Evolutionary conservation across 2,888 invertebrate genomes (phyloP), one percentile per base, ranked within the genome.

Genomic region (Pterostichus niger): DNA sequence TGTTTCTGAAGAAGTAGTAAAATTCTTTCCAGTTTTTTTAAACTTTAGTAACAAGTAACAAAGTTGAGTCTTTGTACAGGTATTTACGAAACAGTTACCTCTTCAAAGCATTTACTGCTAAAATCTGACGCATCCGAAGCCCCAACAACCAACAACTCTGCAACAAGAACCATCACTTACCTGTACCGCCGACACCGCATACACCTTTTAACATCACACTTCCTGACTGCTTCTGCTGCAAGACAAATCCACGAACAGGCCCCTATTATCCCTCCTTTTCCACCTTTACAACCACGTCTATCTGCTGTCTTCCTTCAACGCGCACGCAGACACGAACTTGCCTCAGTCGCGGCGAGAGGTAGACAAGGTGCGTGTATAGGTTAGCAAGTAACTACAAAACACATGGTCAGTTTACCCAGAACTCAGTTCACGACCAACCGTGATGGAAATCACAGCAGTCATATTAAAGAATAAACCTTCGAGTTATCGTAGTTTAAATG

Each of bases 291-390:
- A 15, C 17, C 49, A 64, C 24, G 13, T 13, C 13, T 24, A 17
- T 80, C 0, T 10, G 40, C 68, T 46, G 31, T 64, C 80, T 61
- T 68, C 13, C 7, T 79, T 46, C 33, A 9, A 13, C 79, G 17
- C n/a, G 33, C n/a, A 13, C 46, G 33, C 6, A 35, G 61, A 10
- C 52, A 24, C 46, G 44, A 79, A 46, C 64, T 64, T 64, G 33
- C 46, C 17, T 10, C 31, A 61, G 78, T 46, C 2, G 11, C 15
- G 24, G 24, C 9, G 68, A 80, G 52, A 80, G 80, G 80, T 68
- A 80, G 80, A 33, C 80, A 80, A 80, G 80, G 80, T 80, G 80
- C 64, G 80, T 80, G 80, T 68, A 77, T 77, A 77, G 77, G 59
- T 44, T 56, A 77, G 77, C 77, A 71, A 64, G 64, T 64, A 75